Conservation (phyloP, 1,140 invertebrate genomes). For the Pissodes strobi region DNA sequence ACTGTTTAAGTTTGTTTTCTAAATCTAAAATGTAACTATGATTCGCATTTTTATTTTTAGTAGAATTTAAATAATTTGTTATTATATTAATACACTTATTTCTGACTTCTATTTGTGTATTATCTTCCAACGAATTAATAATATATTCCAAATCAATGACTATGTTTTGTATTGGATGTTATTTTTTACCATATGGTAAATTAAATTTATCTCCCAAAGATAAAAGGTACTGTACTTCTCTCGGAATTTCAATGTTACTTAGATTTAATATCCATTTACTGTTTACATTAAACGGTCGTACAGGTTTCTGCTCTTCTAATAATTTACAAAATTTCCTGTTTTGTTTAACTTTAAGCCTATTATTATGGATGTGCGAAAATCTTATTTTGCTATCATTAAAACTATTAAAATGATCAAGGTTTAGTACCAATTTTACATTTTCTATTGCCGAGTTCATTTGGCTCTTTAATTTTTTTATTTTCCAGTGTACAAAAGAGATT, state of each 20-base stretch:
- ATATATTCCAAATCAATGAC: conserved; percentile 5
- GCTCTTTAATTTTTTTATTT: background rate
- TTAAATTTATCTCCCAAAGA: conserved; percentile 8
- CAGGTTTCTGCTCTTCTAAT: background rate
- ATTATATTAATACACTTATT: too few species aligned
- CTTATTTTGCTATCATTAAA: background rate
- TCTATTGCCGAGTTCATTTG: background rate
- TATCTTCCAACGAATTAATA: background rate
- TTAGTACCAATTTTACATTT: background rate
- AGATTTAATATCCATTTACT: conserved; percentile 8
- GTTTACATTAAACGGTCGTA: background rate
- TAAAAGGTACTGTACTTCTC: conserved; percentile 3
- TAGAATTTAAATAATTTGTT: too few species aligned
- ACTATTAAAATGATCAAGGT: background rate
- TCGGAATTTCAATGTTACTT: conserved; percentile 1
- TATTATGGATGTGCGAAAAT: too few species aligned
- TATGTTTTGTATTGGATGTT: background rate
- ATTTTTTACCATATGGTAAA: conserved; percentile 5
- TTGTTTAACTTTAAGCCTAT: too few species aligned
- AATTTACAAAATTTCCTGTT: background rate
- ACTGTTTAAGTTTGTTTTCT: too few species aligned
- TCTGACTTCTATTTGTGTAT: too few species aligned
- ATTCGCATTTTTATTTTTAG: too few species aligned
- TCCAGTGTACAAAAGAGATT: background rate
- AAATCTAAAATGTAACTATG: too few species aligned